A percentile compares a stretch with the other conserved stretches of the same genome.
Conservation (phyloP, 2,797 vertebrate genomes). For the Lacerta viridis region DNA sequence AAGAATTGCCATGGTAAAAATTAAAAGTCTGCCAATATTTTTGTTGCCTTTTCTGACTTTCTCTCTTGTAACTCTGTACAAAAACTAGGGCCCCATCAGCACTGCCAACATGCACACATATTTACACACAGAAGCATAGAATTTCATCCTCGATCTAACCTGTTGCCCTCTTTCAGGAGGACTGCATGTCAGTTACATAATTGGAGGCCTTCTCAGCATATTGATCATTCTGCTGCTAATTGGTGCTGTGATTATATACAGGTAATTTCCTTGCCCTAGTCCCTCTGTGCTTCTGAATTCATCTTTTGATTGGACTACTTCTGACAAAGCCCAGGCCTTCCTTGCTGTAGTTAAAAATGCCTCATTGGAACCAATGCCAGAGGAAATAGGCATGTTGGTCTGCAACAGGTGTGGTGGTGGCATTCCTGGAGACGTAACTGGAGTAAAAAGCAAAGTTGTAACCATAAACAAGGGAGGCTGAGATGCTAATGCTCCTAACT, state of each 20-base stretch:
- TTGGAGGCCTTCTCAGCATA: constrained; percentile 92
- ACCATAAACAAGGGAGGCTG: background rate
- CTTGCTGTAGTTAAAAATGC: constrained; percentile 20
- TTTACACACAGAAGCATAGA: background rate
- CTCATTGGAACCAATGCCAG: background rate
- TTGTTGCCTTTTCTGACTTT: background rate
- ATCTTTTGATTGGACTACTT: background rate
- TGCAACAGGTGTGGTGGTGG: background rate
- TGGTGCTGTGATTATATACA: constrained; percentile 92
- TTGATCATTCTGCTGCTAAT: constrained; percentile 93
- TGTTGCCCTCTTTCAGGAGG: constrained; percentile 83
- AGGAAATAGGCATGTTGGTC: background rate
- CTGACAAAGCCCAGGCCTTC: constrained; percentile 1
- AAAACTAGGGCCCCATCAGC: background rate
- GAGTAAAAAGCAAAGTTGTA: constrained; percentile 7
- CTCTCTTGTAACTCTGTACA: background rate
- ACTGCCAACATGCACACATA: background rate
- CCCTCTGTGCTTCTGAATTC: constrained; percentile 17
- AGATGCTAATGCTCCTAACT: background rate
- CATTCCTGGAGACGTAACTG: background rate
- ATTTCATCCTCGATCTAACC: constrained; percentile 9
- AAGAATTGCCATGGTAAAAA: background rate
- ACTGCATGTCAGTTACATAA: constrained; percentile 93
- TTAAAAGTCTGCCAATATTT: background rate
- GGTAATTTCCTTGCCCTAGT: constrained; percentile 78